phyloP scores from a whole-genome alignment of 2,797 vertebrate genomes.

The Gouania willdenowi region DNA sequence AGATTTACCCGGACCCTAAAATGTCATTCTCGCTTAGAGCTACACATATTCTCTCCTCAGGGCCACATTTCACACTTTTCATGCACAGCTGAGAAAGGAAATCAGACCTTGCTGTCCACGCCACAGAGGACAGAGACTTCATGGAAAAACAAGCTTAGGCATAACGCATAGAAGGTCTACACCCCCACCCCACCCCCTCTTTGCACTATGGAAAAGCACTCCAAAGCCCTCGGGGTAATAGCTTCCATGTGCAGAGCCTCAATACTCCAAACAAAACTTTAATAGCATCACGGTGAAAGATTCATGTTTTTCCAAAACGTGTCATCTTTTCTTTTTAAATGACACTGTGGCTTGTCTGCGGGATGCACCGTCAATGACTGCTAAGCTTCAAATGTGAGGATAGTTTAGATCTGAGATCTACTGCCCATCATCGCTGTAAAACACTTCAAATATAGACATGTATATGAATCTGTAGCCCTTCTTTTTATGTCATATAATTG shows the following conservation, averaged over 20 bases:
- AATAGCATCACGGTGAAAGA: constrained; percentile 60
- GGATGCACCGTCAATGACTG: constrained; percentile 40
- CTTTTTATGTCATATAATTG: too few species aligned
- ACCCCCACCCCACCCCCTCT: constrained; percentile 17
- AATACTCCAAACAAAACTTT: constrained; percentile 55
- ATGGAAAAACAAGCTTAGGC: constrained; percentile 49
- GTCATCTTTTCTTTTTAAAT: constrained; percentile 64
- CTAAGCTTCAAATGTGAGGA: constrained; percentile 28
- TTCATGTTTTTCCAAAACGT: constrained; percentile 53
- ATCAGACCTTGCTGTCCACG: constrained; percentile 28
- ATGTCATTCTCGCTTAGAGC: constrained; percentile 2
- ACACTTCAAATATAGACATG: too few species aligned
- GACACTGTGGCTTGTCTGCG: constrained; percentile 36
- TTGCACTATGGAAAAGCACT: constrained; percentile 52
- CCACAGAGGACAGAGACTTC: constrained; percentile 27
- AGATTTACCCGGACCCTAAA: constrained; percentile 7
- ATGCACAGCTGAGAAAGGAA: constrained; percentile 32
- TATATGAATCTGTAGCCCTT: too few species aligned
- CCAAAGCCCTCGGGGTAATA: constrained; percentile 63
- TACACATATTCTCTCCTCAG: constrained; percentile 4
- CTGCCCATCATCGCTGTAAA: constrained; percentile 14
- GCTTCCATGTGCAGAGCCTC: constrained; percentile 65
- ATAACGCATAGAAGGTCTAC: constrained; percentile 41
- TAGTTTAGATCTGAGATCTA: constrained; percentile 37
- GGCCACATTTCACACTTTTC: constrained; percentile 31